Evolutionary conservation across 2,797 vertebrate species (phyloP).

Genomic region (Rhadinocentrus ornatus): DNA sequence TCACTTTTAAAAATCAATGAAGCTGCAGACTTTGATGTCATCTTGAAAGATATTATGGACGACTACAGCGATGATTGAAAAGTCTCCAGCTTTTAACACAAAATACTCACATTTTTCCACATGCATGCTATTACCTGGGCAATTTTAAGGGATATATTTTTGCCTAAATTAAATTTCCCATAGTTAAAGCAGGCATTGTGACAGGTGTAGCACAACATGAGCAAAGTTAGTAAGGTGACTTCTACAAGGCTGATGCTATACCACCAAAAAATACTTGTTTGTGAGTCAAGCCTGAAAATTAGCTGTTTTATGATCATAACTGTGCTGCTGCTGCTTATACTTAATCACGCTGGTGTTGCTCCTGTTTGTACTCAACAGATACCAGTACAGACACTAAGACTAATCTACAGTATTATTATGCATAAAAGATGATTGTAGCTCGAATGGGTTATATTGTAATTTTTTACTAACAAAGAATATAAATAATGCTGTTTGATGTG

Average conservation of each 20-base stretch:
- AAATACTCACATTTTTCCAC: no score
- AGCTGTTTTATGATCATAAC: conserved; percentile 3
- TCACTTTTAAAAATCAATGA: neutral
- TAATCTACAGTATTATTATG: conserved; percentile 24
- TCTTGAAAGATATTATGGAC: neutral
- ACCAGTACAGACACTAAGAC: no score
- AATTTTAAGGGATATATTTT: no score
- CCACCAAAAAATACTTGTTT: conserved; percentile 7
- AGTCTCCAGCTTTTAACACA: neutral
- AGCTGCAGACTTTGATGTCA: neutral
- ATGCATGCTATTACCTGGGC: no score
- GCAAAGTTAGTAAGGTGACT: neutral
- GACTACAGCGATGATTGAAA: neutral
- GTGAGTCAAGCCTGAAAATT: conserved; percentile 21
- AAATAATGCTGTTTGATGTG: conserved; percentile 8
- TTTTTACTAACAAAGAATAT: conserved; percentile 9
- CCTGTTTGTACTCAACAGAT: conserved; percentile 44
- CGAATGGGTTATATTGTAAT: conserved; percentile 2
- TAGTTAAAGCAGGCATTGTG: no score
- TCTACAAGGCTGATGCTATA: neutral
- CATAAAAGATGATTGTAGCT: conserved; percentile 6
- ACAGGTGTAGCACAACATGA: neutral
- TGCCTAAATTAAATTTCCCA: no score
- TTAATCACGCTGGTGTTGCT: conserved; percentile 22
- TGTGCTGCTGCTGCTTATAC: neutral